Base-by-base conservation (phyloP, 2,888 invertebrate species). In the Amiota minor region DNA sequence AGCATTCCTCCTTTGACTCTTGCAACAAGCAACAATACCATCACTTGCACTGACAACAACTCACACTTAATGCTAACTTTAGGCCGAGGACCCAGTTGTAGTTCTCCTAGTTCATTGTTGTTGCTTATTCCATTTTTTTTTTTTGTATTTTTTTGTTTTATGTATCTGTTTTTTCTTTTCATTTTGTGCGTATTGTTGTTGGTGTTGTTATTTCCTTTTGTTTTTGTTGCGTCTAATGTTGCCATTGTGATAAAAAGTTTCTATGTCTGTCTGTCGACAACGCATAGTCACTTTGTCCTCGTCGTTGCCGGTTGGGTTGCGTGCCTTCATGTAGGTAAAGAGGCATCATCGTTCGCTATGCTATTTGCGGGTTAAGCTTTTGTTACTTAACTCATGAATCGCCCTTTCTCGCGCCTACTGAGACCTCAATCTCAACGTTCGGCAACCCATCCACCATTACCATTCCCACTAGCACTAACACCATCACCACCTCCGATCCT, bases 161-260 rank as follows among this genome's bases (percentile, higher is more conserved):
- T 85, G 83, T 84, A 84, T 84, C 85, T 84, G 79, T 82, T 85
- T n/a, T 10, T n/a, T 53, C 12, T 53, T 12, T 53, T 18, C 11
- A 16, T 49, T 47, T 46, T n/a, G 23, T 18, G 16, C 62, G 64
- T 77, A 75, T 73, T 78, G 78, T 74, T 74, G 73, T 72, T 77
- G 72, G 70, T 79, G 79, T 81, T 83, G 83, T 84, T 85, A 84
- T 83, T 84, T 79, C 81, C 84, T 83, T 82, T 82, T 83, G 79
- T 80, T 76, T 76, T 77, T 53, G 64, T 65, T 71, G 71, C 65
- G 55, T 55, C 55, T 65, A 64, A 20, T 62, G 71, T 62, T 47
- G 67, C 14, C 23, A 50, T 50, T 68, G 53, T 71, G 50, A 35
- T 50, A 35, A 12, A 35, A 35, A 35, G 35, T 35, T 35, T 0